phyloP scores from a whole-genome alignment of 23 tunicate species.

The Halocynthia aurantium region DNA sequence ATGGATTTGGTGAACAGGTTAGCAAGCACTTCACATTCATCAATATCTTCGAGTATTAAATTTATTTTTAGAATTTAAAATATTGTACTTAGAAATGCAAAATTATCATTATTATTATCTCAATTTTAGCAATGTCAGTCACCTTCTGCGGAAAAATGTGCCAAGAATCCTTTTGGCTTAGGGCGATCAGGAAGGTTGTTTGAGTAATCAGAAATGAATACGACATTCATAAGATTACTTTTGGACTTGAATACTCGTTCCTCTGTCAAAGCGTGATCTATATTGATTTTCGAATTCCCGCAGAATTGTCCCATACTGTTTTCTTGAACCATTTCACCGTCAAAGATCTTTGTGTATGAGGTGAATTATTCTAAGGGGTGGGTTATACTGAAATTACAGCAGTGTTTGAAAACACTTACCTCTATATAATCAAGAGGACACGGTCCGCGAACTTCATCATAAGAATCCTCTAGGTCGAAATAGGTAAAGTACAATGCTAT shows the following conservation, averaged over 20 bases:
- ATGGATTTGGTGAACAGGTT: neutral
- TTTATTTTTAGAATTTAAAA: neutral
- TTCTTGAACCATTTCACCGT: slow-evolving; percentile 7
- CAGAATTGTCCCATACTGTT: slow-evolving; percentile 14
- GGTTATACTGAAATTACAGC: neutral
- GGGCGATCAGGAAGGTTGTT: slow-evolving; percentile 30
- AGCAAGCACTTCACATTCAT: slow-evolving; percentile 51
- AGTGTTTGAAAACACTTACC: slow-evolving; percentile 9
- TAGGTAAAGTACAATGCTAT: slow-evolving; percentile 38
- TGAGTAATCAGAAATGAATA: slow-evolving; percentile 54
- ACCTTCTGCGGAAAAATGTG: slow-evolving; percentile 50
- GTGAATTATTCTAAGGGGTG: neutral
- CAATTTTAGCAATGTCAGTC: neutral
- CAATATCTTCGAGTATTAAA: slow-evolving; percentile 21
- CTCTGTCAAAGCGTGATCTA: slow-evolving; percentile 44
- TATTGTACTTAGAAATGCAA: too few relatives aligned
- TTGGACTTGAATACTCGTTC: slow-evolving; percentile 17
- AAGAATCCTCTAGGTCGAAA: slow-evolving; percentile 71
- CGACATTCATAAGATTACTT: slow-evolving; percentile 30
- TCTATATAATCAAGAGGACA: slow-evolving; percentile 59
- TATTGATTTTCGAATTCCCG: slow-evolving; percentile 22
- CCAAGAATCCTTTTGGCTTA: slow-evolving; percentile 43
- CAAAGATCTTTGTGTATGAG: slow-evolving; percentile 14
- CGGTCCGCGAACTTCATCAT: neutral
- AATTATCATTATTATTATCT: too few relatives aligned